Conservation (phyloP, 2,797 vertebrate species). For the Manis pentadactyla region DNA sequence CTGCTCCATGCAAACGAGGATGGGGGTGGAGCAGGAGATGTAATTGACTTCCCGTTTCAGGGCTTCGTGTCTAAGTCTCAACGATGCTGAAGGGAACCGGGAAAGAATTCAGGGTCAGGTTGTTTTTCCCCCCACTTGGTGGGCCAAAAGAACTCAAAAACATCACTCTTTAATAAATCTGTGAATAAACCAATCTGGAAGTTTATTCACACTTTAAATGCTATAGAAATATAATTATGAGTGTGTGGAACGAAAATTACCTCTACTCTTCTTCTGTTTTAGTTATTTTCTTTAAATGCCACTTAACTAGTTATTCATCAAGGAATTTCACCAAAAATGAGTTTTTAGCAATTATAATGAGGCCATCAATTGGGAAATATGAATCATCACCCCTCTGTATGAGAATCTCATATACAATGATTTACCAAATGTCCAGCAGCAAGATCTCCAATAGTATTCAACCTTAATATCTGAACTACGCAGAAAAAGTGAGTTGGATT, state of each 20-base stretch:
- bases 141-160: conserved; percentile 7
- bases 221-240: conserved; percentile 42
- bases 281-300: conserved; percentile 30
- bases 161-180: conserved; percentile 50
- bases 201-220: conserved; percentile 59
- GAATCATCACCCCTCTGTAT: conserved; percentile 34
- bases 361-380: conserved; percentile 18
- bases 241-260: conserved; percentile 43
- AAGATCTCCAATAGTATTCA: conserved; percentile 38
- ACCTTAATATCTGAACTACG: conserved; percentile 35
- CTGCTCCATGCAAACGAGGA: conserved; percentile 64
- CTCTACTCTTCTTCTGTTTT: conserved; percentile 41
- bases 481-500: conserved; percentile 47
- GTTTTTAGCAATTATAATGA: conserved; percentile 50
- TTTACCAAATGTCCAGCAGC: neutral
- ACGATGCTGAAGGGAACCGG: conserved; percentile 35
- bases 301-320: conserved; percentile 40
- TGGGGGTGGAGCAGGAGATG: neutral
- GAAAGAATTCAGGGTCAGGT: conserved; percentile 49
- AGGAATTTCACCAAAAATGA: conserved; percentile 33
- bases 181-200: conserved; percentile 47
- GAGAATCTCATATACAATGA: neutral
- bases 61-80: conserved; percentile 63
- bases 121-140: neutral
- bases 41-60: conserved; percentile 64